These are phyloP conservation scores for Condylura cristata DNA, from an alignment of 2,113 vertebrate species.

Conservation along the genomic window DNA sequence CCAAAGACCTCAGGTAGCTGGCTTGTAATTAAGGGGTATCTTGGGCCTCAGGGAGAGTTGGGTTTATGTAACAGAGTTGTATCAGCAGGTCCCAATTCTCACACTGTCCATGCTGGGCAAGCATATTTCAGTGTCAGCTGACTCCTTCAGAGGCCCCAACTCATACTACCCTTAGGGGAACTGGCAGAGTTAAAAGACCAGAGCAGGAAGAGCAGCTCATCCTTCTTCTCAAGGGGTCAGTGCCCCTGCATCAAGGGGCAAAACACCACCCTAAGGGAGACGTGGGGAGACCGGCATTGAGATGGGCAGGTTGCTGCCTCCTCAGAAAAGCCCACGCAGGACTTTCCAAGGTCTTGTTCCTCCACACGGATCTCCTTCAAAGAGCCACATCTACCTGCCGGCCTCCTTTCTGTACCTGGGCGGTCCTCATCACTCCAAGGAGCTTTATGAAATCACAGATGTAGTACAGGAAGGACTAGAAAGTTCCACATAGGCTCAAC, in stretches of 20 bases:
- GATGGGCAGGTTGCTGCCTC: neutral
- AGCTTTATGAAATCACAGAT: neutral
- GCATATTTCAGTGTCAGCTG: neutral
- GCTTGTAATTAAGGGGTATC: conserved; percentile 20
- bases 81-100: neutral
- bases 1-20: neutral
- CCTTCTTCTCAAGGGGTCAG: neutral
- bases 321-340: neutral
- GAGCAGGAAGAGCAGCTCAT: neutral
- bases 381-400: too few relatives aligned
- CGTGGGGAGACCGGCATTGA: rapidly evolving
- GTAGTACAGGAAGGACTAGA: neutral
- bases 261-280: rapidly evolving
- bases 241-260: neutral
- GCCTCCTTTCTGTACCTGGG: neutral
- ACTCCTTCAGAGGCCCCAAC: neutral
- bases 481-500: neutral
- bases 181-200: neutral
- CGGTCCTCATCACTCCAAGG: neutral
- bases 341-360: neutral
- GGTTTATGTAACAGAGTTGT: conserved; percentile 50
- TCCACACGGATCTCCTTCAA: too few relatives aligned
- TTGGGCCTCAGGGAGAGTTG: neutral
- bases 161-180: neutral
- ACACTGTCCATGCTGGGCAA: neutral